Evolutionary conservation across 30 jellyfish, hydroid and myxozoan genomes (phyloP).

Genomic region (Morbakka virulenta): DNA sequence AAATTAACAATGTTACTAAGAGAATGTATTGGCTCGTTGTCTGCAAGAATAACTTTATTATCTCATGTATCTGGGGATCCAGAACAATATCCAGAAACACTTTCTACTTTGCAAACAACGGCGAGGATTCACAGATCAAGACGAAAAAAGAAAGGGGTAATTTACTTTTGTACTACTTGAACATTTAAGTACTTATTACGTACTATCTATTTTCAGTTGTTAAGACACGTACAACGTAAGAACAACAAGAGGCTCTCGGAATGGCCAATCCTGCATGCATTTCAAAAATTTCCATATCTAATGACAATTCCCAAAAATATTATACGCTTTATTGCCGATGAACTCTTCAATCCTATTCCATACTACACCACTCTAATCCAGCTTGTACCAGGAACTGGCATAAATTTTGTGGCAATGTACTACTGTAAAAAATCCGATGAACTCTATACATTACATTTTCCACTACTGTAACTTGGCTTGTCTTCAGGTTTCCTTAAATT

Average conservation of each 20-base stretch:
- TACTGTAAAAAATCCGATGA: too few relatives aligned
- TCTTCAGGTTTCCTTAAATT: too few relatives aligned
- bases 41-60: constrained; percentile 76
- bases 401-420: too few relatives aligned
- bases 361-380: too few relatives aligned
- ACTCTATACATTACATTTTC: too few relatives aligned
- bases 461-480: too few relatives aligned
- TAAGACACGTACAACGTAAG: not conserved
- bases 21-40: constrained; percentile 88
- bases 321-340: too few relatives aligned
- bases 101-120: constrained; percentile 83
- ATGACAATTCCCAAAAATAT: too few relatives aligned
- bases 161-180: too few relatives aligned
- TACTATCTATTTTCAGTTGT: not conserved
- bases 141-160: constrained; percentile 75
- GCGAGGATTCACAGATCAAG: constrained; percentile 89
- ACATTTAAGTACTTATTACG: too few relatives aligned
- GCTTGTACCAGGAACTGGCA: too few relatives aligned
- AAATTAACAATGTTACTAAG: constrained; percentile 75
- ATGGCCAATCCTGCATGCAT: not conserved
- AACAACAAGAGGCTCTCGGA: not conserved
- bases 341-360: too few relatives aligned
- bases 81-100: constrained; percentile 66
- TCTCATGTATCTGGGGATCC: constrained; percentile 85
- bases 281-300: not conserved